phyloP scores from a whole-genome alignment of 37 sponge, comb jelly and placozoan species.

The Eunapius fragilis region DNA sequence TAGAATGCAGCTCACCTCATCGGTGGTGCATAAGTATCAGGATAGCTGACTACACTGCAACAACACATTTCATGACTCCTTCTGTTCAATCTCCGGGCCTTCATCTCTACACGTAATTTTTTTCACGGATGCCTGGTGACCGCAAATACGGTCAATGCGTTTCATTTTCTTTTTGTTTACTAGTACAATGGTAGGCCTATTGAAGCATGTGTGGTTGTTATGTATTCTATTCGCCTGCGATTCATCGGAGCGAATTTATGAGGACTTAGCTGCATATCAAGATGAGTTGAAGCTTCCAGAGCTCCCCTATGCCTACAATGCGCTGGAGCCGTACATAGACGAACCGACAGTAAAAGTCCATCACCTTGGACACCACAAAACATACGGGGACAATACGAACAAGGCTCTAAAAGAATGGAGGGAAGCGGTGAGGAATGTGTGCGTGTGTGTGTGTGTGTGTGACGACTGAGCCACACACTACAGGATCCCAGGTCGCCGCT shows the following conservation, averaged over 20 bases:
- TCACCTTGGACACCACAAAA: slow-evolving; percentile 76
- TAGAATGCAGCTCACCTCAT: too few species aligned
- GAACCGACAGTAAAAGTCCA: slow-evolving; percentile 69
- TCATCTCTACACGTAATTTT: too few species aligned
- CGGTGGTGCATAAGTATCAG: too few species aligned
- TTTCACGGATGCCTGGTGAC: background rate
- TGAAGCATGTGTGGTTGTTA: too few species aligned
- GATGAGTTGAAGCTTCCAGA: slow-evolving; percentile 55
- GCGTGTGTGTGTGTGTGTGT: background rate
- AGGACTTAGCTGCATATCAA: background rate
- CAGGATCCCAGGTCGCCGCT: slow-evolving; percentile 45
- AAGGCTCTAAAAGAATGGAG: slow-evolving; percentile 71
- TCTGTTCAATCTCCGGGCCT: too few species aligned
- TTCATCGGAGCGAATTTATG: slow-evolving; percentile 13
- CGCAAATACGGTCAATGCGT: background rate
- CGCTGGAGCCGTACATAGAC: slow-evolving; percentile 78
- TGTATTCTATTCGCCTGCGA: background rate
- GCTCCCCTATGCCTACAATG: slow-evolving; percentile 66
- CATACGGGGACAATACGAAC: slow-evolving; percentile 79
- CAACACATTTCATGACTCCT: too few species aligned
- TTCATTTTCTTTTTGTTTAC: background rate
- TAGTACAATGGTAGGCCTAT: background rate
- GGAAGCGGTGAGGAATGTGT: slow-evolving; percentile 24
- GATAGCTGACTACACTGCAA: too few species aligned
- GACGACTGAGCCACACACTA: background rate